Percentiles rank a stretch among this genome's conserved stretches.
Conservation (phyloP, 2,113 vertebrate species). For the Leptocoma aspasia region DNA sequence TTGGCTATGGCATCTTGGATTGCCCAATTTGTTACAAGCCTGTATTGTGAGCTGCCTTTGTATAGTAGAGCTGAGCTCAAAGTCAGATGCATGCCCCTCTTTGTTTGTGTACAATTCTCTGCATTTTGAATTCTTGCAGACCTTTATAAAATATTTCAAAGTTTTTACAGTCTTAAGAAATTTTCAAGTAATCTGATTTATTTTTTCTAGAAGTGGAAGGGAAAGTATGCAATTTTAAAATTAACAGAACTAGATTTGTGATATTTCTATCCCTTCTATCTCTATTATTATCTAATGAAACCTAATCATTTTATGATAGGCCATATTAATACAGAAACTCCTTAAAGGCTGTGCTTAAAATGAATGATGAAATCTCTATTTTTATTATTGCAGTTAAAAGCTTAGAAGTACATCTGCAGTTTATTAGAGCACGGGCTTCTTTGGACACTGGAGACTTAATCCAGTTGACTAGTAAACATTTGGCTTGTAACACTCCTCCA, state of each 20-base stretch:
- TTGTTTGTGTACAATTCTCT: conserved; percentile 5
- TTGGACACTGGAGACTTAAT: not conserved
- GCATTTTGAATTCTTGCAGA: conserved; percentile 19
- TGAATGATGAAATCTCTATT: conserved; percentile 13
- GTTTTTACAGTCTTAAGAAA: not conserved
- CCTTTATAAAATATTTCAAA: conserved; percentile 33
- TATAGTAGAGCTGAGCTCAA: conserved; percentile 11
- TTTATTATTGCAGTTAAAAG: conserved; percentile 17
- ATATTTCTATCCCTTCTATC: not conserved
- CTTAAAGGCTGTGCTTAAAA: not conserved
- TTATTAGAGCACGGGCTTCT: not conserved
- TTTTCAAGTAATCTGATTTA: not conserved
- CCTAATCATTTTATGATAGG: conserved; percentile 31
- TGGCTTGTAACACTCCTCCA: not conserved
- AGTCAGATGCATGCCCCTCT: conserved; percentile 16
- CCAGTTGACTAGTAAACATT: not conserved
- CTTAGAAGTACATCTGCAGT: not conserved
- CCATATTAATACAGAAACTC: conserved; percentile 5
- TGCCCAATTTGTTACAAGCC: conserved; percentile 86
- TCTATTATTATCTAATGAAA: conserved; percentile 28
- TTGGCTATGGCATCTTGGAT: conserved; percentile 74
- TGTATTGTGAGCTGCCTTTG: conserved; percentile 74
- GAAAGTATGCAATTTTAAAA: not conserved
- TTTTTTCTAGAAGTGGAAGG: not conserved
- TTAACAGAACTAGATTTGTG: not conserved